These are phyloP conservation scores for Phycodurus eques DNA, from an alignment of 2,113 vertebrate species.

Conservation along the genomic window DNA sequence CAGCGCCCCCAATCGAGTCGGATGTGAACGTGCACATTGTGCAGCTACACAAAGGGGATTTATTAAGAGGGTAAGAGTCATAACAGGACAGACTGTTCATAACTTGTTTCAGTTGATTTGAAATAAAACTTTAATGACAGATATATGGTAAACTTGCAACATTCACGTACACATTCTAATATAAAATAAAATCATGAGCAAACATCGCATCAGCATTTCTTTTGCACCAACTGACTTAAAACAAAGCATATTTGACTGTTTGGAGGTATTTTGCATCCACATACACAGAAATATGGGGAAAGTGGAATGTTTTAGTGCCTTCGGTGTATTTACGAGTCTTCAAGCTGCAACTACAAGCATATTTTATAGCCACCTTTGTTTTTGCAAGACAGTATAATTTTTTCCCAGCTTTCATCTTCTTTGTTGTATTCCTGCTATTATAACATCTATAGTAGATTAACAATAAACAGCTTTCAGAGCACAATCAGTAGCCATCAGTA, in stretches of 20 bases:
- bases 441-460: slow-evolving; percentile 24
- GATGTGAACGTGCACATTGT: not conserved
- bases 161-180: slow-evolving; percentile 73
- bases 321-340: slow-evolving; percentile 51
- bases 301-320: slow-evolving; percentile 70
- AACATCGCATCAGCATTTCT: slow-evolving; percentile 67
- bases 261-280: slow-evolving; percentile 65
- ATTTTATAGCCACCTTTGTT: slow-evolving; percentile 34
- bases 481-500: slow-evolving; percentile 54
- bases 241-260: slow-evolving; percentile 59
- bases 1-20: slow-evolving; percentile 21
- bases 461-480: slow-evolving; percentile 54
- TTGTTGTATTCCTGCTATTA: slow-evolving; percentile 42
- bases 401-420: slow-evolving; percentile 3
- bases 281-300: slow-evolving; percentile 50
- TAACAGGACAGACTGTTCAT: not conserved
- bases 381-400: slow-evolving; percentile 23
- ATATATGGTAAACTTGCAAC: slow-evolving; percentile 71
- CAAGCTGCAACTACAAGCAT: slow-evolving; percentile 64
- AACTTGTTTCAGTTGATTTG: slow-evolving; percentile 16
- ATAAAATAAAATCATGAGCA: slow-evolving; percentile 70
- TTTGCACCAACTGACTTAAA: slow-evolving; percentile 60
- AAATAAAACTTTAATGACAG: slow-evolving; percentile 77
- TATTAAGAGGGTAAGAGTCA: not conserved
- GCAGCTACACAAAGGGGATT: no score